Evolutionary conservation across 2,888 invertebrate genomes (phyloP).

Genomic region (Erebia ligea): DNA sequence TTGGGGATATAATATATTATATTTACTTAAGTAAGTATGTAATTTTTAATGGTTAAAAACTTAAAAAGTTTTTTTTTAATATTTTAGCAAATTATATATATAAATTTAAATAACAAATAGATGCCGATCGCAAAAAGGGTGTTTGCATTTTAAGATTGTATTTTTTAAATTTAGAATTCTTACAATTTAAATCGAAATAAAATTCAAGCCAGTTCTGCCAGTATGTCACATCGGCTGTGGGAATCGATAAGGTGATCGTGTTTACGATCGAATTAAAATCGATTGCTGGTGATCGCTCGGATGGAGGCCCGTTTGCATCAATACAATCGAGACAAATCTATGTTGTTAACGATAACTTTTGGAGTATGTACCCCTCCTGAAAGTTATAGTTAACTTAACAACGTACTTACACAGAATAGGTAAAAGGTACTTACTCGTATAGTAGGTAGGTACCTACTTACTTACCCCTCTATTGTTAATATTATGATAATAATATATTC

Average conservation of each 20-base stretch:
- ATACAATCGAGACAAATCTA: conserved; percentile 16
- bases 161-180: conserved; percentile 40
- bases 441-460: too few relatives aligned
- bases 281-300: conserved; percentile 60
- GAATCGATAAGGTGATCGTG: conserved; percentile 67
- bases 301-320: conserved; percentile 40
- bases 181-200: conserved; percentile 45
- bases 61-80: background rate
- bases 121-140: background rate
- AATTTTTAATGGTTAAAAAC: too few relatives aligned
- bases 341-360: background rate
- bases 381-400: too few relatives aligned
- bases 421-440: background rate
- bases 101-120: background rate
- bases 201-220: conserved; percentile 41
- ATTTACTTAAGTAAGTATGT: too few relatives aligned
- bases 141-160: conserved; percentile 4
- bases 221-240: conserved; percentile 54
- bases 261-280: conserved; percentile 78
- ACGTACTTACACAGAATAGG: too few relatives aligned
- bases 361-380: background rate
- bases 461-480: background rate
- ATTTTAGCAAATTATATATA: conserved; percentile 11
- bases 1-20: too few relatives aligned
- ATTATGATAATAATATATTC: too few relatives aligned